Base-by-base conservation (phyloP, 1,140 invertebrate species). In the Anoplophora glabripennis region DNA sequence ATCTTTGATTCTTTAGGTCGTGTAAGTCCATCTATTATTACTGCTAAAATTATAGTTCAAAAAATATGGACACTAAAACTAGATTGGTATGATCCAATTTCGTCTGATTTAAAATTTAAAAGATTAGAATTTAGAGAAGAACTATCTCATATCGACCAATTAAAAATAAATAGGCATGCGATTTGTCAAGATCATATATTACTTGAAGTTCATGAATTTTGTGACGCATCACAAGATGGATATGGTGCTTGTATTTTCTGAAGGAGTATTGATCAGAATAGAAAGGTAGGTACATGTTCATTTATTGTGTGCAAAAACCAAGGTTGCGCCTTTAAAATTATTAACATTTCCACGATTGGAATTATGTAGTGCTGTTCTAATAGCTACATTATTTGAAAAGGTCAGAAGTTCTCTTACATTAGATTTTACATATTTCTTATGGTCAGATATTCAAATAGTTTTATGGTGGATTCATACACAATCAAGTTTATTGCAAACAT, bases 81-180 rank as follows among this genome's bases (percentile, higher is more conserved):
- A n/a, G 71, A 67, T 51, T 80, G 77, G 76, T 76, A 79, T 57
- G 65, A 72, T 36, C 7, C n/a, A 12, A 12, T 59, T 11, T 51
- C 49, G 8, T 10, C 33, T 0, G 34, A 3, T 10, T 11, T 45
- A 8, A 15, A 59, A 35, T 11, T n/a, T 28, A 21, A 1, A 4
- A 45, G 49, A 28, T 15, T 54, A 8, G 51, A 52, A 8, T 61
- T 61, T 35, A 44, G 48, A 10, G 5, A 21, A 4, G 8, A 64
- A 55, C 14, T 69, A 15, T n/a, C 12, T 45, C 4, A 47, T 28
- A 5, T 46, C 40, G 42, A 41, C 15, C 10, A 15, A 12, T 41
- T 53, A n/a, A 4, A 41, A 7, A 53, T 53, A 42, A 15, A 7
- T 9, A 14, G 51, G 5, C 36, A 53, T 7, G 40, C 18, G 3